Conservation (phyloP, 2,888 invertebrate genomes). For the Ceraclea dissimilis region DNA sequence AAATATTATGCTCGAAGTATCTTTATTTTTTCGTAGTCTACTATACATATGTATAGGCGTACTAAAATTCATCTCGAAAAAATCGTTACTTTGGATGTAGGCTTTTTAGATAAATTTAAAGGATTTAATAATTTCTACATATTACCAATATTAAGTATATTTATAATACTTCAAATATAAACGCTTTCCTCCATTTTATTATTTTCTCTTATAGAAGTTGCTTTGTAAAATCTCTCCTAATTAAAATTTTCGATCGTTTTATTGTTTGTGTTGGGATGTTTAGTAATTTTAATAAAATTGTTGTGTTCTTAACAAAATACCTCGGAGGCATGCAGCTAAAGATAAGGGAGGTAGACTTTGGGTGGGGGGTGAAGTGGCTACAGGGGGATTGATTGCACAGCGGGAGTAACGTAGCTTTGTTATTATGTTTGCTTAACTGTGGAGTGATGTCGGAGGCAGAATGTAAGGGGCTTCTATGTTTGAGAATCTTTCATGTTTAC, state of each 20-base stretch:
- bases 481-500: too few species aligned
- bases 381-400: slow-evolving; percentile 19
- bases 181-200: too few species aligned
- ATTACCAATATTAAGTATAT: too few species aligned
- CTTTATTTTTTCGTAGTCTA: too few species aligned
- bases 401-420: slow-evolving; percentile 12
- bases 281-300: slow-evolving; percentile 20
- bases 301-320: slow-evolving; percentile 20
- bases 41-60: too few species aligned
- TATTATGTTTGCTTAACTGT: slow-evolving; percentile 21
- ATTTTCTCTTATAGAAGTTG: background rate
- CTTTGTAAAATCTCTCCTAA: background rate
- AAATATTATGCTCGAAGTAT: too few species aligned
- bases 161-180: too few species aligned
- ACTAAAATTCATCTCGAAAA: too few species aligned
- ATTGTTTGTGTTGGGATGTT: slow-evolving; percentile 1
- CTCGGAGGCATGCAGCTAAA: slow-evolving; percentile 15
- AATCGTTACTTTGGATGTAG: too few species aligned
- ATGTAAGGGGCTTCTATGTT: too few species aligned
- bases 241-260: background rate
- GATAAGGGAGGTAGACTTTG: slow-evolving; percentile 1
- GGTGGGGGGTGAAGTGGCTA: background rate
- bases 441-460: background rate
- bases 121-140: too few species aligned
- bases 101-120: too few species aligned